Evolutionary conservation across 2,113 vertebrate species (phyloP).

Genomic region (rat (Rattus norvegicus)): GRCr8 NC_086025.1:41749501-41750000

Average conservation of each 20-base stretch:
- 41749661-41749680: constrained; percentile 60
- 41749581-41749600: constrained; percentile 85
- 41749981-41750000: not conserved
- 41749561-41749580: constrained; percentile 88
- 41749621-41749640: constrained; percentile 83
- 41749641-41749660: constrained; percentile 86
- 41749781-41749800: constrained; percentile 49
- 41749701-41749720: constrained; percentile 62
- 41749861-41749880: constrained; percentile 59
- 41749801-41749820: constrained; percentile 44
- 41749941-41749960: constrained; percentile 44
- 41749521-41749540: constrained; percentile 83
- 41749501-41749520: constrained; percentile 78
- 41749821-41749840: constrained; percentile 46
- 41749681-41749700: constrained; percentile 32
- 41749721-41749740: not conserved
- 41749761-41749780: constrained; percentile 58
- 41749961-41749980: constrained; percentile 6
- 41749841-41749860: constrained; percentile 73
- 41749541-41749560: constrained; percentile 87
- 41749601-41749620: constrained; percentile 87
- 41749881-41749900: constrained; percentile 38
- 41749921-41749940: constrained; percentile 71
- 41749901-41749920: constrained; percentile 2
- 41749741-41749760: not conserved